Evolutionary conservation across 2,113 vertebrate species (phyloP).

Genomic region (Strix aluco): DNA sequence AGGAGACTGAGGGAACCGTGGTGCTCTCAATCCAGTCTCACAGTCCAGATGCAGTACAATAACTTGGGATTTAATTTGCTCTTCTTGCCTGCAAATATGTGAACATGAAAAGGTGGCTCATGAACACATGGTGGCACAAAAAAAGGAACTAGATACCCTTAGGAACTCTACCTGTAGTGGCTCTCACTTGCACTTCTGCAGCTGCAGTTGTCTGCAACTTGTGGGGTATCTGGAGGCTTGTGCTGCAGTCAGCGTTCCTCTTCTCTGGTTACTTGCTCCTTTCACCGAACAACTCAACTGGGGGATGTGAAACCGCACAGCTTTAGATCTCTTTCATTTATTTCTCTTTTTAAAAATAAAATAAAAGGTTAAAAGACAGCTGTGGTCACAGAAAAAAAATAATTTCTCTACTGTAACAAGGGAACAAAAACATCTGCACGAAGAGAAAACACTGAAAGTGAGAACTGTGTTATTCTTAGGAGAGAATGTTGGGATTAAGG

Average conservation of each 20-base stretch:
- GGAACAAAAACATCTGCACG: constrained; percentile 27
- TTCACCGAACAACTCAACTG: background rate
- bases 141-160: background rate
- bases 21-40: too few relatives aligned
- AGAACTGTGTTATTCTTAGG: constrained; percentile 59
- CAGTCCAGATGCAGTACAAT: background rate
- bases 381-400: constrained; percentile 18
- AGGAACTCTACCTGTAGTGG: background rate
- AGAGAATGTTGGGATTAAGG: constrained; percentile 54
- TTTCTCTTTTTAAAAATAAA: constrained; percentile 16
- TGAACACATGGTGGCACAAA: background rate
- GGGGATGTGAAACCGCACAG: constrained; percentile 9
- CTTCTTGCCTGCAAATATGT: fast-evolving
- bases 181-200: background rate
- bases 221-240: background rate
- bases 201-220: background rate
- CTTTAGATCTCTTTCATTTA: constrained; percentile 10
- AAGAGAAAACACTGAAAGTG: constrained; percentile 47
- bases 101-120: background rate
- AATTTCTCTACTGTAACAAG: background rate
- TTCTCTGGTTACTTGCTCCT: background rate
- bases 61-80: background rate
- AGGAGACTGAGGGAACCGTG: fast-evolving
- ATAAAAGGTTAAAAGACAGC: constrained; percentile 1
- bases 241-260: background rate